Evolutionary conservation across 2,797 vertebrate genomes (phyloP).

Genomic region (Urophycis tenuis): DNA sequence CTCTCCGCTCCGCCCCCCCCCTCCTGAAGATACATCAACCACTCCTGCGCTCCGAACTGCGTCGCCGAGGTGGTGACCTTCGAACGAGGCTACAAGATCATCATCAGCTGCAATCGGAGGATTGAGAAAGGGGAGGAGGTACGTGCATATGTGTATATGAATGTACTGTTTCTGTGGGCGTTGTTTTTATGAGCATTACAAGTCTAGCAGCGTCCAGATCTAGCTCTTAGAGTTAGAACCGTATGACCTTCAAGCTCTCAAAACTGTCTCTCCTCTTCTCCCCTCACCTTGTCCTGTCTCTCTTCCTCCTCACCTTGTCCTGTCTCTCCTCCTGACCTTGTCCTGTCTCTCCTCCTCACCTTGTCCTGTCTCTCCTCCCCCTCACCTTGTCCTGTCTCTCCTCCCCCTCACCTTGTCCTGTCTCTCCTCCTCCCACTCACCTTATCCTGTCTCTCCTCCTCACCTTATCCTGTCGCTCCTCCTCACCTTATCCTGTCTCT

Average conservation of each 20-base stretch:
- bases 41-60: constrained; percentile 94
- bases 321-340: not conserved
- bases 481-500: too few relatives aligned
- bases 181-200: too few relatives aligned
- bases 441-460: too few relatives aligned
- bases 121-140: constrained; percentile 98
- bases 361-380: not conserved
- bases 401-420: too few relatives aligned
- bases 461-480: too few relatives aligned
- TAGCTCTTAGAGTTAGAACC: not conserved
- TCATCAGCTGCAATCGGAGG: constrained; percentile 91
- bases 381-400: too few relatives aligned
- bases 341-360: not conserved
- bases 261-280: not conserved
- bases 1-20: not conserved
- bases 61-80: constrained; percentile 98
- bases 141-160: constrained; percentile 11
- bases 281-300: not conserved
- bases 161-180: not conserved
- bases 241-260: not conserved
- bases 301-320: not conserved
- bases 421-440: too few relatives aligned
- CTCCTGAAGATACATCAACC: constrained; percentile 82
- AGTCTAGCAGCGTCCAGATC: too few relatives aligned
- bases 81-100: constrained; percentile 96